Evolutionary conservation across 2,888 invertebrate species (phyloP).

Genomic region (Dolichopus griseipennis): DNA sequence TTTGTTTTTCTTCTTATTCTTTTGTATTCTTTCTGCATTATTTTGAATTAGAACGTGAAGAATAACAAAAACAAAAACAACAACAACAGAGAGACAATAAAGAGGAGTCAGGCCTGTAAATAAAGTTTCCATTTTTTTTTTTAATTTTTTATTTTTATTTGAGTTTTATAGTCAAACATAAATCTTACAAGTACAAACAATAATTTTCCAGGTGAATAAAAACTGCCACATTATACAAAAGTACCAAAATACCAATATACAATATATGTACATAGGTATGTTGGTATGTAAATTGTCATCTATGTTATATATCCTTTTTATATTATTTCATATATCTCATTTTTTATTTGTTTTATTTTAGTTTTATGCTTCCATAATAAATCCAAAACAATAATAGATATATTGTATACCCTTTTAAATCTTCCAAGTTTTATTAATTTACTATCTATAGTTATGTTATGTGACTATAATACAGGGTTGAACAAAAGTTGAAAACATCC

Average conservation of each 20-base stretch:
- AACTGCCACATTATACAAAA: slow-evolving; percentile 10
- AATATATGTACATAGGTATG: background rate
- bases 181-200: slow-evolving; percentile 27
- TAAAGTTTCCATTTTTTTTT: slow-evolving; percentile 28
- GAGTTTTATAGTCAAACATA: slow-evolving; percentile 29
- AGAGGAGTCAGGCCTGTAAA: slow-evolving; percentile 22
- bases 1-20: background rate
- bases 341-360: too few relatives aligned
- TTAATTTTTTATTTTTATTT: slow-evolving; percentile 30
- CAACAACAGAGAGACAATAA: too few relatives aligned
- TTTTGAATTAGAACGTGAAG: background rate
- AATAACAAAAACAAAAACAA: too few relatives aligned
- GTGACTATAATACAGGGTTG: too few relatives aligned
- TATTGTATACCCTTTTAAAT: too few relatives aligned
- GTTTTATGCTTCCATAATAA: too few relatives aligned
- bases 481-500: too few relatives aligned
- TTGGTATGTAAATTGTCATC: background rate
- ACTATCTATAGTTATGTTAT: too few relatives aligned
- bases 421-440: too few relatives aligned
- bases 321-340: too few relatives aligned
- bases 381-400: too few relatives aligned
- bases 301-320: background rate
- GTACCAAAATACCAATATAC: too few relatives aligned
- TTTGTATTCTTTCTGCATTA: background rate
- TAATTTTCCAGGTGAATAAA: slow-evolving; percentile 25